Percentiles rank a stretch among this genome's conserved stretches.
These are phyloP conservation scores for Poecilobothrus nobilitatus DNA, from an alignment of 2,888 invertebrate genomes.

Conservation along the genomic window DNA sequence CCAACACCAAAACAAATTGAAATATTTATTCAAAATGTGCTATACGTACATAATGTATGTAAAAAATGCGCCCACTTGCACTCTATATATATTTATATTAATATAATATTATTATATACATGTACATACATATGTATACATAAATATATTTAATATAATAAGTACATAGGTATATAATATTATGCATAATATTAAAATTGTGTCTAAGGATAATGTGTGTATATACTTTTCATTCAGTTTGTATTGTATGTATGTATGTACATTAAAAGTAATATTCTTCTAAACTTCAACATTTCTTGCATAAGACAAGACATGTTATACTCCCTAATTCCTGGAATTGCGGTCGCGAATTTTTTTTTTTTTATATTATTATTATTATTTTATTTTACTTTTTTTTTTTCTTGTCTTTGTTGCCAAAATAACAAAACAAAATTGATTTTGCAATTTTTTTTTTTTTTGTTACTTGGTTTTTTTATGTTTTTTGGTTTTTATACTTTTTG, in stretches of 20 bases:
- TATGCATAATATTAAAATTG: too few species aligned
- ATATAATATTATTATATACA: neutral
- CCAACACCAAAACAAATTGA: too few species aligned
- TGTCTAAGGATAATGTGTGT: too few species aligned
- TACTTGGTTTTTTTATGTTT: neutral
- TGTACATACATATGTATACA: too few species aligned
- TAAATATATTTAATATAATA: too few species aligned
- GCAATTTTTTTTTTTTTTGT: neutral
- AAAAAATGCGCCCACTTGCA: neutral
- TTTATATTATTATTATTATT: too few species aligned
- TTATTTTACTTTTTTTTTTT: neutral
- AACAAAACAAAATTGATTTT: neutral
- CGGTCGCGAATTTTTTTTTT: neutral
- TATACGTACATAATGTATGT: neutral
- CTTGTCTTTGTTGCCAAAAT: neutral
- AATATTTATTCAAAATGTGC: too few species aligned
- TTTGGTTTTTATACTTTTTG: neutral
- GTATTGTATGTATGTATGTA: neutral
- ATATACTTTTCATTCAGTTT: too few species aligned
- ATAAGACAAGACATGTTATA: conserved; percentile 2
- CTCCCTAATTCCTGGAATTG: conserved; percentile 4
- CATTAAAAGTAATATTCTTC: neutral
- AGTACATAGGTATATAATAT: too few species aligned
- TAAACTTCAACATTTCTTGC: neutral
- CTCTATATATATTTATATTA: neutral